These are phyloP conservation scores for Paradisaea rubra DNA, from an alignment of 2,113 vertebrate genomes.

Conservation along the genomic window DNA sequence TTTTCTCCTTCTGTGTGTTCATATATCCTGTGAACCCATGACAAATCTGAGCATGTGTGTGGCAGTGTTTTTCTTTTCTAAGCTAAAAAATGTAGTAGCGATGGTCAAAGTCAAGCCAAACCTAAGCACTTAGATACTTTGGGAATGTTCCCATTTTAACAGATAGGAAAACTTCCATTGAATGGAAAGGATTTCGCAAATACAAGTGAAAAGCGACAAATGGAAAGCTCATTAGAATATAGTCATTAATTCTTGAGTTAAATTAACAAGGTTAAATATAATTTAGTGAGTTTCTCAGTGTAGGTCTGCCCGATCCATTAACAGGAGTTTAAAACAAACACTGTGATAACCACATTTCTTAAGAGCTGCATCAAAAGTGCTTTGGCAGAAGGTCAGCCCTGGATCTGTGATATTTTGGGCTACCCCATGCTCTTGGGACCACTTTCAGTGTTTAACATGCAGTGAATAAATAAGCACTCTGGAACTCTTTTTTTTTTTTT, in stretches of 20 bases:
- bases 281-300: neutral
- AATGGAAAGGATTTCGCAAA: neutral
- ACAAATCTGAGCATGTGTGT: conserved; percentile 44
- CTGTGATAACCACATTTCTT: conserved; percentile 10
- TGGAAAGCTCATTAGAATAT: conserved; percentile 18
- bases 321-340: conserved; percentile 8
- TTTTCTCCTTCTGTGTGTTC: neutral
- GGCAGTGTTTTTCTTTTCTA: conserved; percentile 40
- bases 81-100: neutral
- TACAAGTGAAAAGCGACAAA: neutral
- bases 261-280: conserved; percentile 33
- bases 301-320: neutral
- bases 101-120: conserved; percentile 14
- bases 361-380: neutral
- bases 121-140: neutral
- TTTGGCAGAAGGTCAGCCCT: conserved; percentile 7
- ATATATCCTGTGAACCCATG: neutral
- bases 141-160: neutral
- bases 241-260: conserved; percentile 6
- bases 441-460: conserved; percentile 2
- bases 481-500: neutral
- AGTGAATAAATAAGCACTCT: neutral
- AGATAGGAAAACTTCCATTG: conserved; percentile 5
- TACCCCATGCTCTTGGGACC: neutral
- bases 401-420: conserved; percentile 19